Conservation (phyloP, 2,797 vertebrate genomes). For the Meriones psammophilus region DNA sequence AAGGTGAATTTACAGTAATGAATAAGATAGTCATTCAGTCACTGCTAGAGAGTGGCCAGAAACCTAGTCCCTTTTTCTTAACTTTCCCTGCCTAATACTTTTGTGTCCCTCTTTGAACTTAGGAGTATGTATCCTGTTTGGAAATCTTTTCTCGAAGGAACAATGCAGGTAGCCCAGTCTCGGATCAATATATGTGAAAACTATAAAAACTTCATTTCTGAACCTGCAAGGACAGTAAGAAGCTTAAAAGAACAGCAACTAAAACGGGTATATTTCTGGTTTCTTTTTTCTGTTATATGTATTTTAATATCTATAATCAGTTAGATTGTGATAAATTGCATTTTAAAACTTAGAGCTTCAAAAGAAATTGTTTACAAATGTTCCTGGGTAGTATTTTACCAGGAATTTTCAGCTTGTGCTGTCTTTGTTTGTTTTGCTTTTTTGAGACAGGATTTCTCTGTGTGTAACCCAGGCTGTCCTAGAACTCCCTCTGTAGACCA, state of each 20-base stretch:
- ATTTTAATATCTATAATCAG: slow-evolving; percentile 71
- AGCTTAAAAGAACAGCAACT: slow-evolving; percentile 98
- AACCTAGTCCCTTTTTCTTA: slow-evolving; percentile 48
- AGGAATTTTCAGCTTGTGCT: slow-evolving; percentile 26
- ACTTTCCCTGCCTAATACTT: slow-evolving; percentile 56
- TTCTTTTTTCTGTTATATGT: slow-evolving; percentile 44
- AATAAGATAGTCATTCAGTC: slow-evolving; percentile 2
- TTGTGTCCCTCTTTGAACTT: slow-evolving; percentile 75
- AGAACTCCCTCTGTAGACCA: background rate
- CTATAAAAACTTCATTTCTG: slow-evolving; percentile 97
- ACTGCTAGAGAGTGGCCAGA: slow-evolving; percentile 1
- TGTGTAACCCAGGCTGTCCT: background rate
- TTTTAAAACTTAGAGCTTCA: slow-evolving; percentile 45
- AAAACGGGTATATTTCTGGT: slow-evolving; percentile 92
- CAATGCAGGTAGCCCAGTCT: slow-evolving; percentile 97
- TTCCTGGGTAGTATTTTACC: slow-evolving; percentile 54
- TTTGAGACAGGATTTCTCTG: background rate
- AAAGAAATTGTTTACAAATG: background rate
- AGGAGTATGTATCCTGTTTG: slow-evolving; percentile 98
- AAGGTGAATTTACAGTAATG: slow-evolving; percentile 18
- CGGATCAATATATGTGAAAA: slow-evolving; percentile 97
- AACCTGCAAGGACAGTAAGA: slow-evolving; percentile 95
- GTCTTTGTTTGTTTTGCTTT: background rate
- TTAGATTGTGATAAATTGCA: slow-evolving; percentile 52
- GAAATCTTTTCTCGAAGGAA: slow-evolving; percentile 97